These are phyloP conservation scores for Caradrina kadenii DNA, from an alignment of 2,888 invertebrate species.

Conservation along the genomic window DNA sequence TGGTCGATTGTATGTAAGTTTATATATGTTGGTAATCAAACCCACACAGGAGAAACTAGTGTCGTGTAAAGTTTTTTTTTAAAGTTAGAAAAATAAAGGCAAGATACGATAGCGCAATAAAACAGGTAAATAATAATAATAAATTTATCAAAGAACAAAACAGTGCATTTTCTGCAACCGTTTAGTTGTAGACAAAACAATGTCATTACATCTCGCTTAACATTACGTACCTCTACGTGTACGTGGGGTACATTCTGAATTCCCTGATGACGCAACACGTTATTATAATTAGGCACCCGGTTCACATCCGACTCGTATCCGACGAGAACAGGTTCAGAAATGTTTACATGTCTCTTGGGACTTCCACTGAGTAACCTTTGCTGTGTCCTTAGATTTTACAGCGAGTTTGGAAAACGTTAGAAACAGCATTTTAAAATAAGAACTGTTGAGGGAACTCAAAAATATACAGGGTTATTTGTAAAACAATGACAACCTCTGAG, in stretches of 20 bases:
- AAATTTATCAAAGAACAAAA: neutral
- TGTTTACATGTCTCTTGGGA: conserved; percentile 32
- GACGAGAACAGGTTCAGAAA: conserved; percentile 30
- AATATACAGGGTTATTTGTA: too few relatives aligned
- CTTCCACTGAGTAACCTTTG: conserved; percentile 2
- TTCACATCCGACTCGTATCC: conserved; percentile 36
- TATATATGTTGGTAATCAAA: too few relatives aligned
- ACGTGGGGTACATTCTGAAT: conserved; percentile 56
- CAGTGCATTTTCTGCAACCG: conserved; percentile 7
- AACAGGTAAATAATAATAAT: neutral
- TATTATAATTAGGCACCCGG: conserved; percentile 70
- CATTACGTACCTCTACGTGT: conserved; percentile 16
- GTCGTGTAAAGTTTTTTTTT: too few relatives aligned
- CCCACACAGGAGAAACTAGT: too few relatives aligned
- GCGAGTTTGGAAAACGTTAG: neutral
- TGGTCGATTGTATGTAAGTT: too few relatives aligned
- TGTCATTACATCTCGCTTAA: conserved; percentile 43
- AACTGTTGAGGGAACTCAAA: too few relatives aligned
- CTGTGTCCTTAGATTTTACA: conserved; percentile 18
- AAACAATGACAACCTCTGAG: too few relatives aligned
- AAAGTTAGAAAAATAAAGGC: too few relatives aligned
- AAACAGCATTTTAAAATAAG: neutral
- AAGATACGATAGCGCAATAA: too few relatives aligned
- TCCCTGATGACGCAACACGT: conserved; percentile 64
- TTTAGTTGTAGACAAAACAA: conserved; percentile 60